Conservation (phyloP, 1,140 invertebrate genomes). For the Pseudoatta argentina region DNA sequence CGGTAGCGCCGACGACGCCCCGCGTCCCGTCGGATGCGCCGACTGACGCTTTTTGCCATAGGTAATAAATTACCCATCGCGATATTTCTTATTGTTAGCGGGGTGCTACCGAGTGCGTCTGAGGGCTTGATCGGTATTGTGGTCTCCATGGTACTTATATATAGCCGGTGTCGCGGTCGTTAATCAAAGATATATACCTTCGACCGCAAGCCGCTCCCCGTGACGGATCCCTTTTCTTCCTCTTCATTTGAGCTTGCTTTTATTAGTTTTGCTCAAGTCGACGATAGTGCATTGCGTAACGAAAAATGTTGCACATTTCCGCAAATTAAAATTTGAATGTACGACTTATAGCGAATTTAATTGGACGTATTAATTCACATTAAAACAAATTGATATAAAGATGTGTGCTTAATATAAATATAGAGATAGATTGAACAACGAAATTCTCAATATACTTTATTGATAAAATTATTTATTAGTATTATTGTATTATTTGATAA, state of each 20-base stretch:
- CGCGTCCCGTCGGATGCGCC: constrained; percentile 74
- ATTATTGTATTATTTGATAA: too few relatives aligned
- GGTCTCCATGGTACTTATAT: constrained; percentile 71
- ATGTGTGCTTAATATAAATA: too few relatives aligned
- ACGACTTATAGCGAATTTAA: not conserved
- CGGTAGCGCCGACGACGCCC: constrained; percentile 57
- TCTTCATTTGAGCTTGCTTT: constrained; percentile 31
- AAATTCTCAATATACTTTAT: too few relatives aligned
- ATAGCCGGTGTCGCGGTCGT: constrained; percentile 83
- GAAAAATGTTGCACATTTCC: not conserved
- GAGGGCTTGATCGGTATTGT: constrained; percentile 83
- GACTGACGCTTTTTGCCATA: constrained; percentile 81
- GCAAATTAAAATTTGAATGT: not conserved
- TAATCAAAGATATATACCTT: constrained; percentile 83
- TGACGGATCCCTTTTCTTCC: constrained; percentile 45
- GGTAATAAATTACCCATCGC: constrained; percentile 85
- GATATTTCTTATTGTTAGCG: constrained; percentile 85
- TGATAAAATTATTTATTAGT: too few relatives aligned
- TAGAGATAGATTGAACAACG: too few relatives aligned
- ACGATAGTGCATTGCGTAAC: not conserved
- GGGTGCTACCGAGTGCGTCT: constrained; percentile 82
- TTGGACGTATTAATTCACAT: too few relatives aligned
- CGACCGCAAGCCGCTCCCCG: constrained; percentile 62
- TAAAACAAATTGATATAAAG: too few relatives aligned
- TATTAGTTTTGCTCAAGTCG: not conserved